These are phyloP conservation scores for Agelastica alni DNA, from an alignment of 2,888 invertebrate genomes.

Conservation along the genomic window DNA sequence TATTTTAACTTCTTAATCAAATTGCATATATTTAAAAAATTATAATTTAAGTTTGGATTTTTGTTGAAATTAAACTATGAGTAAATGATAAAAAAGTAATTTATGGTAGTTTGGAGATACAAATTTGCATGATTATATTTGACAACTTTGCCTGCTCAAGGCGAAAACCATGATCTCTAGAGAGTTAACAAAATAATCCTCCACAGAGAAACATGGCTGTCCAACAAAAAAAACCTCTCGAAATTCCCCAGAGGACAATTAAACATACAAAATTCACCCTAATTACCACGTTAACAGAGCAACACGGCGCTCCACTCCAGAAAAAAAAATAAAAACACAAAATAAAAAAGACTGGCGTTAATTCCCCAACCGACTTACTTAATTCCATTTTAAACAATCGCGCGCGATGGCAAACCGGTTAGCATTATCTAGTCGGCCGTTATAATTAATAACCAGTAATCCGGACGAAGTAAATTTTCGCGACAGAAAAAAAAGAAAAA, in stretches of 20 bases:
- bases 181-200: constrained; percentile 11
- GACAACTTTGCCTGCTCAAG: too few relatives aligned
- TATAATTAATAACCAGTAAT: constrained; percentile 40
- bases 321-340: constrained; percentile 21
- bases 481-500: constrained; percentile 33
- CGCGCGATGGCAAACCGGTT: constrained; percentile 31
- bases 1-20: too few relatives aligned
- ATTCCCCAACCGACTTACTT: constrained; percentile 31
- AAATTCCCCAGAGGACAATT: constrained; percentile 26
- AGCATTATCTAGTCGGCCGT: constrained; percentile 33
- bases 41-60: too few relatives aligned
- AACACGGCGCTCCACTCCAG: constrained; percentile 10
- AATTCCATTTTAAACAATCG: constrained; percentile 39
- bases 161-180: too few relatives aligned
- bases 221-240: constrained; percentile 10
- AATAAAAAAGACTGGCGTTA: constrained; percentile 25
- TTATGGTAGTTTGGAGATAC: too few relatives aligned
- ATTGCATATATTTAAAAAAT: too few relatives aligned
- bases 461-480: constrained; percentile 35
- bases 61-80: too few relatives aligned
- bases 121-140: too few relatives aligned
- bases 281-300: constrained; percentile 31
- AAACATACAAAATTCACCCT: constrained; percentile 28
- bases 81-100: too few relatives aligned
- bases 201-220: constrained; percentile 7